Evolutionary conservation across 37 sponge, comb jelly and placozoan species (phyloP).

Genomic region (Chondrosia reniformis): DNA sequence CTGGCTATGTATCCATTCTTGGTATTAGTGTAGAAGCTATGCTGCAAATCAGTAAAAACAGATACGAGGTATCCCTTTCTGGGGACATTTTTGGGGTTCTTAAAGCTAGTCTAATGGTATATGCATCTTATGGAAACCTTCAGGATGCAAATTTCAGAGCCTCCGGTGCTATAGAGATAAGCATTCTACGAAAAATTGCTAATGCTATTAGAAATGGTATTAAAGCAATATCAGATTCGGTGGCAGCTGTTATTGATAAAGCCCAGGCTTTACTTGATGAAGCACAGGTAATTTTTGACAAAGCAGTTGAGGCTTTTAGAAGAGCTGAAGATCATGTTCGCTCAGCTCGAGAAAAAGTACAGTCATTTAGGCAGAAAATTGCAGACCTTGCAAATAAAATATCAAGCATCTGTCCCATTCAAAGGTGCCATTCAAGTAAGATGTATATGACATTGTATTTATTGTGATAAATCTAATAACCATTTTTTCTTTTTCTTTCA

Average conservation of each 20-base stretch:
- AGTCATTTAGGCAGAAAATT: too few relatives aligned
- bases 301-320: too few relatives aligned
- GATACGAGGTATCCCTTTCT: neutral
- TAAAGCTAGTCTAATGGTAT: neutral
- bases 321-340: too few relatives aligned
- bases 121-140: neutral
- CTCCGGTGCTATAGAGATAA: neutral
- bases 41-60: neutral
- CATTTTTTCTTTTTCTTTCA: too few relatives aligned
- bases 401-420: too few relatives aligned
- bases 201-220: conserved; percentile 1
- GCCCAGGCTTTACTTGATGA: too few relatives aligned
- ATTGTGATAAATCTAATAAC: too few relatives aligned
- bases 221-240: neutral
- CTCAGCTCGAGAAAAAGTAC: too few relatives aligned
- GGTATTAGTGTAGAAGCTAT: conserved; percentile 21
- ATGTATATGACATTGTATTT: too few relatives aligned
- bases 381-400: too few relatives aligned
- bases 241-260: neutral
- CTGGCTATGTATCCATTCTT: conserved; percentile 11
- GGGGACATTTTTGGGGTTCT: conserved; percentile 10
- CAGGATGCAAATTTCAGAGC: neutral
- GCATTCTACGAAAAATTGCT: neutral
- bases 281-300: too few relatives aligned
- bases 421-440: too few relatives aligned